Evolutionary conservation across 2,113 vertebrate species (phyloP).

Genomic region (Entomyzon cyanotis): DNA sequence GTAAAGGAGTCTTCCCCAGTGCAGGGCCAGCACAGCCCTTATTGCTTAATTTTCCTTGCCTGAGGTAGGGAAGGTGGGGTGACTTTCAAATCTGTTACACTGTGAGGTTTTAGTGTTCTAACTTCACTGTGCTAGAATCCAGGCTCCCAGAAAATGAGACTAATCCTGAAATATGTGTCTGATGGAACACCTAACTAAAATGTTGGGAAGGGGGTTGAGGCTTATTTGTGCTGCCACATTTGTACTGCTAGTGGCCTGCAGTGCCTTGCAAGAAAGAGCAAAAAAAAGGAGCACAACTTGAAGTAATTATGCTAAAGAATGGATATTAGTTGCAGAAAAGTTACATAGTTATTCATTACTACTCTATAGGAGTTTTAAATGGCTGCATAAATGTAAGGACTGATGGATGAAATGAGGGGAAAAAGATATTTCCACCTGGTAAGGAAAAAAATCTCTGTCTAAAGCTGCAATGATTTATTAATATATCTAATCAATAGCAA

Average conservation of each 20-base stretch:
- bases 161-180: not conserved
- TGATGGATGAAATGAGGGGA: not conserved
- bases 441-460: not conserved
- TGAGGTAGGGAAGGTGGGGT: not conserved
- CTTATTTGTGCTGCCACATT: not conserved
- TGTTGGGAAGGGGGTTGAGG: not conserved
- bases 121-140: not conserved
- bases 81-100: not conserved
- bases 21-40: not conserved
- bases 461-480: constrained; percentile 64
- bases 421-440: not conserved
- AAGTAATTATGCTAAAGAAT: not conserved
- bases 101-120: not conserved
- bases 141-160: not conserved
- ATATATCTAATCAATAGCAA: constrained; percentile 66
- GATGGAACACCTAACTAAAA: not conserved
- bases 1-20: not conserved
- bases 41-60: not conserved
- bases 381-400: not conserved
- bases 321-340: not conserved
- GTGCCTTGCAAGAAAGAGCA: not conserved
- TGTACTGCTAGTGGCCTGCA: not conserved
- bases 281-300: not conserved
- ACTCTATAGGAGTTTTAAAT: not conserved
- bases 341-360: not conserved